Percentiles rank a stretch among this genome's conserved stretches.
These are phyloP conservation scores for Pristionchus mayeri DNA, from an alignment of 2,888 invertebrate genomes.

Conservation along the genomic window DNA sequence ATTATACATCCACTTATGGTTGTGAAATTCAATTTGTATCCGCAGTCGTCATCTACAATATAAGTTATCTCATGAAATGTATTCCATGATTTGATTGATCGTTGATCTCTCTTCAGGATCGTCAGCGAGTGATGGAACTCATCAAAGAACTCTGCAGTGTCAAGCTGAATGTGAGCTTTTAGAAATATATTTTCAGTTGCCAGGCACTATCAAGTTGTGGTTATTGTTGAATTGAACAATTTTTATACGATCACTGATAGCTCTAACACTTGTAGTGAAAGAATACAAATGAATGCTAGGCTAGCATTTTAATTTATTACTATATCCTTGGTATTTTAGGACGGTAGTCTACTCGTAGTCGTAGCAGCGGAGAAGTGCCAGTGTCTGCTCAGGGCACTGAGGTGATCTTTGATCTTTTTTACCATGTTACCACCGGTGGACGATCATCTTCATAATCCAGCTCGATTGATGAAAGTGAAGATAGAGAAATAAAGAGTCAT, in stretches of 20 bases:
- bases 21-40: background rate
- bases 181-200: background rate
- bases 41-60: too few species aligned
- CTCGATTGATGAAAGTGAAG: too few species aligned
- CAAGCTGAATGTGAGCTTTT: conserved; percentile 4
- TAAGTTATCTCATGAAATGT: too few species aligned
- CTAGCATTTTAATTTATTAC: background rate
- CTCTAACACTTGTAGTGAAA: too few species aligned
- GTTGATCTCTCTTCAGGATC: conserved; percentile 47
- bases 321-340: conserved; percentile 41
- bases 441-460: background rate
- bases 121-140: conserved; percentile 37
- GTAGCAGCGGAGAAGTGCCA: conserved; percentile 55
- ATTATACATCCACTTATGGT: background rate
- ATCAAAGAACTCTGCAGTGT: conserved; percentile 42
- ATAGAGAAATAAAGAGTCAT: too few species aligned
- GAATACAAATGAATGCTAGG: too few species aligned
- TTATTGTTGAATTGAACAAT: too few species aligned
- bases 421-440: background rate
- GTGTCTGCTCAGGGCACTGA: conserved; percentile 55
- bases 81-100: background rate
- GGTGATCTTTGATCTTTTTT: conserved; percentile 48
- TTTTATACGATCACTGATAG: too few species aligned
- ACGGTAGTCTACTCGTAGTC: conserved; percentile 52
- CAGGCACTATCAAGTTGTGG: too few species aligned